Percentiles rank a stretch among this genome's conserved stretches.
These are phyloP conservation scores for Lepidothrix coronata DNA, from an alignment of 2,113 vertebrate genomes.

Conservation along the genomic window DNA sequence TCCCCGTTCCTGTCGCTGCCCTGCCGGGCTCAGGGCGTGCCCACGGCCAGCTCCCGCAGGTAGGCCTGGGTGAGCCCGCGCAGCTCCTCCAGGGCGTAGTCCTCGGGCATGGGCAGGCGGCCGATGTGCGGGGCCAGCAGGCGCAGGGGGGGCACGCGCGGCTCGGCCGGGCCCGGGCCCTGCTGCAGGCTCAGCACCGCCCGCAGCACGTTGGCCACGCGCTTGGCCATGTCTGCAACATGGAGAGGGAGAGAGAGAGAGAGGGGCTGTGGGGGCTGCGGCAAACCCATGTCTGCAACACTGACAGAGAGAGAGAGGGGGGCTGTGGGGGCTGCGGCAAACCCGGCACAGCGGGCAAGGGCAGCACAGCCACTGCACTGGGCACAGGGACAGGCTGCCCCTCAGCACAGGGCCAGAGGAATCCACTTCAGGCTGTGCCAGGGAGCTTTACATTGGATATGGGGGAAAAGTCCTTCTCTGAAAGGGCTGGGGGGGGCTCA, in stretches of 20 bases:
- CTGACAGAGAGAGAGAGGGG: too few species aligned
- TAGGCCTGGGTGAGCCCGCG: constrained; percentile 90
- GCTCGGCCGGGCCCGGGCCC: constrained; percentile 17
- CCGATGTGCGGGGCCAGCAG: constrained; percentile 87
- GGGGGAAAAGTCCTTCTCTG: neutral
- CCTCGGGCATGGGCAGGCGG: constrained; percentile 92
- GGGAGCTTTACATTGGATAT: rapidly evolving
- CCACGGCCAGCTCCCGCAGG: constrained; percentile 82
- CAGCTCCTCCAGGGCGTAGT: constrained; percentile 94
- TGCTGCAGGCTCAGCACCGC: constrained; percentile 89
- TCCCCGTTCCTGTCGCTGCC: too few species aligned
- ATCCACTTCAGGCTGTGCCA: neutral
- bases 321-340: too few species aligned
- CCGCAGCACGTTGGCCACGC: constrained; percentile 88
- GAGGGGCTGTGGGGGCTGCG: too few species aligned
- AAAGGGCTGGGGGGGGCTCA: neutral
- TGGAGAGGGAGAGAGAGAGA: too few species aligned
- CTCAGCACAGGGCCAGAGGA: neutral
- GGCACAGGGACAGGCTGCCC: neutral
- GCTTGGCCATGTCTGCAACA: constrained; percentile 85
- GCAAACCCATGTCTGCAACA: too few species aligned
- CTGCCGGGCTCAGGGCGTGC: constrained; percentile 61
- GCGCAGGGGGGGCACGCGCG: constrained; percentile 76
- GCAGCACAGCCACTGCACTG: too few species aligned
- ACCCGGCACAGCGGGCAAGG: too few species aligned